Evolutionary conservation across 2,113 vertebrate genomes (phyloP).

Genomic region (Ranitomeya variabilis): DNA sequence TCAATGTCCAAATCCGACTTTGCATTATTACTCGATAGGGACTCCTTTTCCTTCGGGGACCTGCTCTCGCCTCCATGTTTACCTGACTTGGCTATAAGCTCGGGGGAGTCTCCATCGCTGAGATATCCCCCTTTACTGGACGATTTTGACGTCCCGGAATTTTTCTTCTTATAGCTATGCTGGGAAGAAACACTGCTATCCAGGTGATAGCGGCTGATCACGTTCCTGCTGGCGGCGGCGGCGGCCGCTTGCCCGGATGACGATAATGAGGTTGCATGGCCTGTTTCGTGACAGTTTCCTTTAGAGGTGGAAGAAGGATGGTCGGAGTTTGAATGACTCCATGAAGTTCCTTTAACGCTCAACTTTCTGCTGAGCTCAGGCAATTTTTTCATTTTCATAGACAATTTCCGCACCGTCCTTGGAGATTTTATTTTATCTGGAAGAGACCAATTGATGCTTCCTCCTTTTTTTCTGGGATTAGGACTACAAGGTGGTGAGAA

Average conservation of each 20-base stretch:
- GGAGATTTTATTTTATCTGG: conserved; percentile 98
- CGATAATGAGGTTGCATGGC: conserved; percentile 69
- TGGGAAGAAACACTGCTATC: conserved; percentile 93
- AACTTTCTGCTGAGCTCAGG: conserved; percentile 95
- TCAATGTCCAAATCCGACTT: conserved; percentile 90
- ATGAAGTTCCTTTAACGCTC: conserved; percentile 82
- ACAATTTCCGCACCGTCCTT: conserved; percentile 93
- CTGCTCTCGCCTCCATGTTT: conserved; percentile 82
- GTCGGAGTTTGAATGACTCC: conserved; percentile 69
- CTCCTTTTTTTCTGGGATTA: conserved; percentile 87
- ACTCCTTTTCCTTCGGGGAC: conserved; percentile 75
- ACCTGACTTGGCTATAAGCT: conserved; percentile 88
- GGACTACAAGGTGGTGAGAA: conserved; percentile 87
- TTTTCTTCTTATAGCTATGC: conserved; percentile 87
- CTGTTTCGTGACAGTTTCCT: conserved; percentile 67
- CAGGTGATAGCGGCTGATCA: conserved; percentile 96
- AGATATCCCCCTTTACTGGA: conserved; percentile 94
- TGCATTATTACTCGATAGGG: conserved; percentile 65
- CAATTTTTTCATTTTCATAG: conserved; percentile 97
- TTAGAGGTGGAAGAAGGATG: conserved; percentile 68
- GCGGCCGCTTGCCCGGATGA: conserved; percentile 74
- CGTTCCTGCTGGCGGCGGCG: conserved; percentile 85
- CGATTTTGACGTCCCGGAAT: conserved; percentile 78
- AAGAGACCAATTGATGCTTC: conserved; percentile 93
- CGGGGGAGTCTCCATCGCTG: conserved; percentile 94